A percentile compares a stretch with the other conserved stretches of the same genome.
phyloP scores from a whole-genome alignment of 2,113 vertebrate species.

The Reinhardtius hippoglossoides region DNA sequence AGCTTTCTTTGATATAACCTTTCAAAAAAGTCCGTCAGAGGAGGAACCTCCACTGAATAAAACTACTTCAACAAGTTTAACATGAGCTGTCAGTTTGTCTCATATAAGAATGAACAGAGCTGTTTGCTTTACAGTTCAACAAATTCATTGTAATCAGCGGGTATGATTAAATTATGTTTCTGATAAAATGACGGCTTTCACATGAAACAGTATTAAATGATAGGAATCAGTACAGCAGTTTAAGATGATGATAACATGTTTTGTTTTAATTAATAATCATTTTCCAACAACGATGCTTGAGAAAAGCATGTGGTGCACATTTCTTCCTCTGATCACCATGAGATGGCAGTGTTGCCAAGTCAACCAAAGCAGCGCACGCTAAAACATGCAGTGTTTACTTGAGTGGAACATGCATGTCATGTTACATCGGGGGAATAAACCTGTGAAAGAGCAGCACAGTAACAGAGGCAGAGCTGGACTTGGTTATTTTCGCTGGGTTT shows the following conservation, averaged over 20 bases:
- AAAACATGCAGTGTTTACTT: constrained; percentile 15
- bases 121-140: no score
- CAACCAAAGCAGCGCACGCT: constrained; percentile 39
- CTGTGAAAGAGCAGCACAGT: constrained; percentile 9
- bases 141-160: neutral
- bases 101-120: neutral
- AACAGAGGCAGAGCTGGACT: neutral
- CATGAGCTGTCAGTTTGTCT: neutral
- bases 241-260: neutral
- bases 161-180: constrained; percentile 20
- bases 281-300: constrained; percentile 36
- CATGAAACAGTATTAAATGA: neutral
- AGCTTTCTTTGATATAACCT: constrained; percentile 45
- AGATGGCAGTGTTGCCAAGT: constrained; percentile 85
- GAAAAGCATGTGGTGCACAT: constrained; percentile 3
- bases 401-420: constrained; percentile 40
- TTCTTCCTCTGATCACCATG: constrained; percentile 62
- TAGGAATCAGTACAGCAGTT: neutral
- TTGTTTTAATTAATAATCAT: constrained; percentile 29
- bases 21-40: constrained; percentile 5
- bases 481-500: constrained; percentile 4
- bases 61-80: constrained; percentile 16
- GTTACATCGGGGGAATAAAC: neutral
- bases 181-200: neutral
- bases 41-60: constrained; percentile 4